Evolutionary conservation across 2,113 vertebrate species (phyloP), one percentile per base, ranked within the genome.

Genomic region (Emydura subglobosa): DNA sequence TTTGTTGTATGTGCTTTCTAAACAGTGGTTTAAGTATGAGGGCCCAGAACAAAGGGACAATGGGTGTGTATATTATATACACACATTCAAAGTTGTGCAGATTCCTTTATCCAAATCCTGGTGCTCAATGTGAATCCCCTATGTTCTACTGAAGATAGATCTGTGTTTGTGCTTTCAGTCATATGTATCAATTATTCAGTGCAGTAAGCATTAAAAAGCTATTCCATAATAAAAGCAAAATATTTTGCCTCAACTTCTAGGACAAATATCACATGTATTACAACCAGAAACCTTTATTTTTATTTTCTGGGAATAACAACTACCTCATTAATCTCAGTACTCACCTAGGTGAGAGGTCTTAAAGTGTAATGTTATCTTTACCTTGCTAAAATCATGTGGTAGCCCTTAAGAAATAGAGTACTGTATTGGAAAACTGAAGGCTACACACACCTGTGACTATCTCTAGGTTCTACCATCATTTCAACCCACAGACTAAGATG

Each of bases 1-100:
- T 65, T 65, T n/a, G 31, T 65, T n/a, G 34, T 7, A 3, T 68
- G 14, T 68, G 17, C 65, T 68, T 68, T 68, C 34, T n/a, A 21
- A 68, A 68, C 14, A n/a, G 61, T 16, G 8, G 16, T n/a, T 19
- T n/a, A 68, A 53, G 16, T 7, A 17, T 1, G 0, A 79, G 9
- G 11, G 87, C 53, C 91, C 86, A 85, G 2, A 85, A 39, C 3
- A 12, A 82, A 83, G 2, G 54, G 88, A 44, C 5, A 65, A 17
- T 68, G 7, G 16, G 65, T n/a, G 19, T 68, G 34, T 10, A 5
- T 24, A 86, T 12, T n/a, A 72, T 19, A 29, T 39, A 79, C 17
- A 82, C 3, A 5, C n/a, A 92, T 78, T 86, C 50, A 44, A 92
- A 9, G 44, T 54, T 14, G 25, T 82, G 42, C 27, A 61, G 57